Evolutionary conservation across 2,797 vertebrate genomes (phyloP), one percentile per base, ranked within the genome.

Genomic region (Distichodus sexfasciatus): DNA sequence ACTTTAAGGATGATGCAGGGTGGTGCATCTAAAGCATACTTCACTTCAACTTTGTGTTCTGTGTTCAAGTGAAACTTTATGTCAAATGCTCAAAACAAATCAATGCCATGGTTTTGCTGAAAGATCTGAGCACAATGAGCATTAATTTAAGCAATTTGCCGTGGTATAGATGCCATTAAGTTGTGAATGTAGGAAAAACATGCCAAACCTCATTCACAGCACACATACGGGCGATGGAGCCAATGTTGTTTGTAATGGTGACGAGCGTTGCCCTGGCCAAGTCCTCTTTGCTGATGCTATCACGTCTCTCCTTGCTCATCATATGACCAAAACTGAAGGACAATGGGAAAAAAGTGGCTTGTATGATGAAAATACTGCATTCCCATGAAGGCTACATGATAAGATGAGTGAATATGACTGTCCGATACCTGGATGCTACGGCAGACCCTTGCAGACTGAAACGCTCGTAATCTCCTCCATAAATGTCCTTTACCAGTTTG

Each of bases 161-260:
- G 15, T 9, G 54, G 6, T 35, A 28, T 21, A 33, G 24, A 14
- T 44, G 51, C 3, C 15, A 28, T 7, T 54, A 12, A 10, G 19
- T 26, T n/a, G 38, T 4, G 11, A 15, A 59, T 21, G 21, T 66
- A 71, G 10, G 48, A 9, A 46, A 59, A 29, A 19, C 1, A n/a
- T 8, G 8, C 23, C 58, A 38, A 58, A 95, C 94, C 94, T 95
- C 94, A 62, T 95, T 95, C 36, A 93, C 91, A 61, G 94, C 93
- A 87, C 93, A 95, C 94, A 95, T 94, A 33, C 93, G 84, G 19
- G 94, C 94, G 76, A 95, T 91, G 54, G 92, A 94, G 19, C 94
- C 94, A 4, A 94, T 95, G 82, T 94, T 95, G 84, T 95, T 95
- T 73, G 94, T 94, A 79, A 95, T 94, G 53, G 94, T 94, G 69